A percentile compares a stretch with the other conserved stretches of the same genome.
Conservation (phyloP, 2,888 invertebrate species). For the Blera fallax region DNA sequence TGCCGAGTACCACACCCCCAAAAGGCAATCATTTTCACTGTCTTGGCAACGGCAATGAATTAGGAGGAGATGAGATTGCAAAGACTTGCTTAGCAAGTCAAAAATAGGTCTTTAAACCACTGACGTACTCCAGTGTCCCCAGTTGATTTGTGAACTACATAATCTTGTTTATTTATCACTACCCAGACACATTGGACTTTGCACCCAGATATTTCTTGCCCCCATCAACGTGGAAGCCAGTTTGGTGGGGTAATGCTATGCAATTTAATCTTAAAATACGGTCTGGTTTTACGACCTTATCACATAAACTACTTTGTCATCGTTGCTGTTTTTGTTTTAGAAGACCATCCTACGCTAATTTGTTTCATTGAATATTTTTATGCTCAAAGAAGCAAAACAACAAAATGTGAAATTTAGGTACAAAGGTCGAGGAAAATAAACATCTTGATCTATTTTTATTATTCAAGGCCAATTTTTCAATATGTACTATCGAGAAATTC, state of each 20-base stretch:
- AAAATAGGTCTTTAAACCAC: neutral
- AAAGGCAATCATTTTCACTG: neutral
- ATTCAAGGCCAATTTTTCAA: constrained; percentile 10
- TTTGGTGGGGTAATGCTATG: neutral
- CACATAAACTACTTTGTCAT: neutral
- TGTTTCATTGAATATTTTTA: neutral
- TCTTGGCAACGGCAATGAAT: neutral
- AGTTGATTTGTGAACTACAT: neutral
- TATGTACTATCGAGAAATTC: neutral
- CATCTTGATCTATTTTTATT: constrained; percentile 35
- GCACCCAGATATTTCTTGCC: neutral
- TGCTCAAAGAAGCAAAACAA: neutral
- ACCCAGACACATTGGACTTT: constrained; percentile 17
- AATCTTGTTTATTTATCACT: constrained; percentile 6
- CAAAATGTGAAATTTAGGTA: neutral
- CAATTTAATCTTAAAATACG: neutral
- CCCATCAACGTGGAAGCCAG: neutral
- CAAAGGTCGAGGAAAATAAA: constrained; percentile 33
- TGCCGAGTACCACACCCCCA: neutral
- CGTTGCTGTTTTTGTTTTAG: neutral
- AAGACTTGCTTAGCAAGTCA: neutral
- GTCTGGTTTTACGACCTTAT: neutral
- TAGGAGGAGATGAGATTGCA: neutral
- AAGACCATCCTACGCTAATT: neutral
- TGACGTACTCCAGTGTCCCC: neutral